Conservation (phyloP, 2,888 invertebrate genomes). For the Parelbella ahira region DNA sequence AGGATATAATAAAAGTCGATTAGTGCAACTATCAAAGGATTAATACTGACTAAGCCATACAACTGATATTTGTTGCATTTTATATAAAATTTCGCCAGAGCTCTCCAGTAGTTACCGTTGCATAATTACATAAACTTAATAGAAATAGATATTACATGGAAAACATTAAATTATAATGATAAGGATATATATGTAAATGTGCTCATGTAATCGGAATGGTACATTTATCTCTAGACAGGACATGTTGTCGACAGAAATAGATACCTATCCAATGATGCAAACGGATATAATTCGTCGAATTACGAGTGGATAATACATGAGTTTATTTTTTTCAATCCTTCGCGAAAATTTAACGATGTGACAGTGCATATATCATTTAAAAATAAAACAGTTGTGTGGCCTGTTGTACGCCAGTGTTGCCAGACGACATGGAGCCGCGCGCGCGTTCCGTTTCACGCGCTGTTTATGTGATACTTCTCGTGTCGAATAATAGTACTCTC, state of each 20-base stretch:
- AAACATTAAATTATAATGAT: too few relatives aligned
- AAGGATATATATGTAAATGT: too few relatives aligned
- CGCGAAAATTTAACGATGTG: conserved; percentile 24
- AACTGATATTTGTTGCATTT: too few relatives aligned
- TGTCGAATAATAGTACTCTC: conserved; percentile 1
- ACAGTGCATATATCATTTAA: conserved; percentile 27
- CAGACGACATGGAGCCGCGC: conserved; percentile 57
- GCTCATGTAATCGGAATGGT: too few relatives aligned
- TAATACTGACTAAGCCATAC: too few relatives aligned
- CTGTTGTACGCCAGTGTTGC: conserved; percentile 28
- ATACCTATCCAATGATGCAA: conserved; percentile 62
- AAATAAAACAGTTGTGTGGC: conserved; percentile 25
- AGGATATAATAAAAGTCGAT: too few relatives aligned
- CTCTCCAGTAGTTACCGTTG: too few relatives aligned
- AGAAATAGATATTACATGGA: conserved; percentile 9
- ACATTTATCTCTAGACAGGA: conserved; percentile 67
- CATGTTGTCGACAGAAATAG: conserved; percentile 58
- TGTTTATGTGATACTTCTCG: conserved; percentile 29
- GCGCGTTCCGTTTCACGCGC: conserved; percentile 27
- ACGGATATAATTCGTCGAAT: conserved; percentile 30
- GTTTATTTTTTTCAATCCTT: conserved; percentile 19
- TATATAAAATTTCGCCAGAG: too few relatives aligned
- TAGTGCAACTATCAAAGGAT: too few relatives aligned
- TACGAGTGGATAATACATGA: conserved; percentile 28
- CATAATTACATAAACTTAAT: too few relatives aligned